Base-by-base conservation (phyloP, 2,888 invertebrate genomes). In the Apodemia duryi region DNA sequence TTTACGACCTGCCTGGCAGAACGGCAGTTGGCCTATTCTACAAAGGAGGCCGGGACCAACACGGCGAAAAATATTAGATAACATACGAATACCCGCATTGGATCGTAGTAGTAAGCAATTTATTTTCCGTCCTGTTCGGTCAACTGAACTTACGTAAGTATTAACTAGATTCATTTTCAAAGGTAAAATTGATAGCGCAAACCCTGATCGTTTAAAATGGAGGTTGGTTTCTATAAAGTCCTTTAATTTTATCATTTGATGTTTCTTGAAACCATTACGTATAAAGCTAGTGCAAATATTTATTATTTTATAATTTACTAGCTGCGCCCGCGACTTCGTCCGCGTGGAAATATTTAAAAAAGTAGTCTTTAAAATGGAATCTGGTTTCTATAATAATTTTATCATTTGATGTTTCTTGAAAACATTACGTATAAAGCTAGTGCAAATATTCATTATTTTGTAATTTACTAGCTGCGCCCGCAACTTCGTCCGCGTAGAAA, bases 151-250 rank as follows among this genome's bases (percentile, higher is more conserved):
- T n/a, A 49, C n/a, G 49, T n/a, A 49, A 49, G 49, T 49, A 49
- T 49, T 49, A n/a, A 49, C 49, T 49, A 43, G 11, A 49, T n/a
- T 49, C 49, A 49, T n/a, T 49, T 49, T 49, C 49, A 49, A 49
- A 49, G 49, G 49, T 49, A n/a, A 49, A 49, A 49, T 49, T n/a
- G 49, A 49, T 43, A 49, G n/a, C 49, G 49, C n/a, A 49, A 49
- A 5, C 10, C 49, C 3, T n/a, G n/a, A 49, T 49, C n/a, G 49
- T n/a, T 49, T 6, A 10, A 49, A 49, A 6, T n/a, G n/a, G 10
- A 49, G n/a, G 5, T 6, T 5, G n/a, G 46, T 46, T 43, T 46
- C 13, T 46, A 46, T 46, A 46, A 46, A 46, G 3, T 46, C 10
- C 46, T 46, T 46, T 11, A 13, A 46, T 5, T 46, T 46, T 5